phyloP scores from a whole-genome alignment of 1,140 invertebrate species.

The Aleiodes sp. region DNA sequence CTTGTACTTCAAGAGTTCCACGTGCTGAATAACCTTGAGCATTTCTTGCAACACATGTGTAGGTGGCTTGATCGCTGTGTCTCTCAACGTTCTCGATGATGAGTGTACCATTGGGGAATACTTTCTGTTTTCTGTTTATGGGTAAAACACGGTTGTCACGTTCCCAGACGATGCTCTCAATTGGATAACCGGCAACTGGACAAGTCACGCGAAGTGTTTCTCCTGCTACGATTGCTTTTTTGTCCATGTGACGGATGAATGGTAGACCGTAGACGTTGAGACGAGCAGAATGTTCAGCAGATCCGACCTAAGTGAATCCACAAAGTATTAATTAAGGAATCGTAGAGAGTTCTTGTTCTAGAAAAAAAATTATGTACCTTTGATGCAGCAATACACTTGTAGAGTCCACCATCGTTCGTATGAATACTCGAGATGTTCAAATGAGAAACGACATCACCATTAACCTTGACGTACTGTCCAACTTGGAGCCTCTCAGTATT shows the following conservation, averaged over 20 bases:
- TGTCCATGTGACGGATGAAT: conserved; percentile 91
- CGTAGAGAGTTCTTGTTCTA: neutral
- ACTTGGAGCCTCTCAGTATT: conserved; percentile 84
- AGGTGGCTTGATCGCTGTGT: conserved; percentile 90
- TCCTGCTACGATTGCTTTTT: conserved; percentile 93
- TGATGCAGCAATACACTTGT: conserved; percentile 90
- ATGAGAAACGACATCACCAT: conserved; percentile 93
- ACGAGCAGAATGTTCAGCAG: conserved; percentile 84
- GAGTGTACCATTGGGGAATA: conserved; percentile 92
- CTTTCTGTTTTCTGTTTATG: conserved; percentile 94
- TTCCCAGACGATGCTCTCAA: conserved; percentile 93
- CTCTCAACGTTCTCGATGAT: conserved; percentile 94
- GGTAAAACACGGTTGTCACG: conserved; percentile 83
- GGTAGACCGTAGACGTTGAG: conserved; percentile 93
- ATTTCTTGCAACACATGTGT: conserved; percentile 93
- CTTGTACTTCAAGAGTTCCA: conserved; percentile 89
- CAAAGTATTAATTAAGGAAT: conserved; percentile 5
- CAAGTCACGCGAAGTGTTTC: conserved; percentile 89
- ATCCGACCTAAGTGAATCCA: conserved; percentile 73
- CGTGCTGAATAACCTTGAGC: conserved; percentile 87
- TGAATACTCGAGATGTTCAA: conserved; percentile 92
- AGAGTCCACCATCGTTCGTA: conserved; percentile 92
- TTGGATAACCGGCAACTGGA: conserved; percentile 93
- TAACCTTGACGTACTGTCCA: conserved; percentile 86
- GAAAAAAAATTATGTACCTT: conserved; percentile 68